phyloP scores from a whole-genome alignment of 2,797 vertebrate genomes.

The Podarcis siculus region DNA sequence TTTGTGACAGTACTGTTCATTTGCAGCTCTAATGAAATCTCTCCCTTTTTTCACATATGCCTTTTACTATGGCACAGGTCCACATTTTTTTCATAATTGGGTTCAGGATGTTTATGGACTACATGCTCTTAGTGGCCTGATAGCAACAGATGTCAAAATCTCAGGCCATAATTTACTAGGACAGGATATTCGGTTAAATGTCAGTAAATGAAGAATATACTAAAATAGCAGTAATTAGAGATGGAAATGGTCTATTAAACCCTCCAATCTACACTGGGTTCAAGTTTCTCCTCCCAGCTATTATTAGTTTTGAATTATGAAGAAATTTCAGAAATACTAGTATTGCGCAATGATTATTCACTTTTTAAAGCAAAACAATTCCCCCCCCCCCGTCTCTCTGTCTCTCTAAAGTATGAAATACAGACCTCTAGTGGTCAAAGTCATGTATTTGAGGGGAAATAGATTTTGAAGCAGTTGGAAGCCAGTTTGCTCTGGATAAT shows the following conservation, averaged over 20 bases:
- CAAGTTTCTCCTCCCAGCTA: background rate
- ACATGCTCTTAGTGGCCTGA: background rate
- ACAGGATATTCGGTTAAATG: slow-evolving; percentile 34
- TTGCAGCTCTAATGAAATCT: slow-evolving; percentile 13
- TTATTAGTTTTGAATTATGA: slow-evolving; percentile 41
- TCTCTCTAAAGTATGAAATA: slow-evolving; percentile 70
- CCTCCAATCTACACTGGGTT: slow-evolving; percentile 20
- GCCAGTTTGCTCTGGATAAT: background rate
- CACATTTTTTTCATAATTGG: slow-evolving; percentile 20
- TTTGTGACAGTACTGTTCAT: background rate
- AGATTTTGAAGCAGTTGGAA: slow-evolving; percentile 20
- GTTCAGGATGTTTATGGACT: slow-evolving; percentile 2
- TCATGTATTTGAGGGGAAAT: background rate
- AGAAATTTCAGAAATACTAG: slow-evolving; percentile 35
- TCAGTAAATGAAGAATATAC: slow-evolving; percentile 12
- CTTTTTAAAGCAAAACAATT: background rate
- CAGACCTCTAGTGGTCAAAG: slow-evolving; percentile 78
- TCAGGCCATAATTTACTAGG: slow-evolving; percentile 25
- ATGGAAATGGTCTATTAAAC: background rate
- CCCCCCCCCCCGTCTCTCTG: background rate
- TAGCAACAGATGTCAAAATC: slow-evolving; percentile 15
- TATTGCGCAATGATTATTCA: background rate
- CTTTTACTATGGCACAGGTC: slow-evolving; percentile 1
- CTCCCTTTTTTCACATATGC: background rate
- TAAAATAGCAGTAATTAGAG: background rate